Base-by-base conservation (phyloP, 2,113 vertebrate genomes). In the Tretioscincus oriximinensis region DNA sequence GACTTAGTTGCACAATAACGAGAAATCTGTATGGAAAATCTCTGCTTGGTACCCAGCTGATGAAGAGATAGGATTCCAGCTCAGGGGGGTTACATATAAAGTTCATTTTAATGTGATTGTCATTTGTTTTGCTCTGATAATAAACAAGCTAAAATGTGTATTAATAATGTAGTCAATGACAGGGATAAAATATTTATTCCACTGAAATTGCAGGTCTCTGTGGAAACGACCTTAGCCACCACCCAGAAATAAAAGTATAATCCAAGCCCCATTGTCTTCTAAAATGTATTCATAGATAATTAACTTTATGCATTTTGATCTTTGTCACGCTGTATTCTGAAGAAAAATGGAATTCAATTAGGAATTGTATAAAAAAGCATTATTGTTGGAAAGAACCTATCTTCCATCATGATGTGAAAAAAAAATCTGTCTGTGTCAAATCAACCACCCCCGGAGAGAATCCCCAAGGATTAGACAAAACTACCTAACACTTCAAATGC, bases 201-300 rank as follows among this genome's bases (percentile, higher is more conserved):
- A 64, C 24, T 45, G 12, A 76, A 76, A 45, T 24, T 45, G 24
- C 45, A n/a, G 60, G 14, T n/a, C 74, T 76, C 35, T 47, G 20
- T 28, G 22, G 69, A 20, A 58, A 18, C 11, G 14, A 58, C 16
- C 16, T 18, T 18, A 58, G 54, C 11, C 54, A 12, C 4, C 14
- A 14, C 54, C 16, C 12, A 18, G 11, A n/a, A 66, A 66, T 16
- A 66, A 66, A 66, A 11, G 21, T 60, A 35, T 45, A 41, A 81
- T 61, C 35, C 31, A 69, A 28, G 49, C 76, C 61, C 49, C 61
- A 69, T 69, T 76, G 60, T 28, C 73, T 81, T 47, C 31, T 47
- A 63, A 70, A 69, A 81, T 69, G 80, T 81, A 76, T 69, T 80
- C 64, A 69, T 47, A 24, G 73, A 76, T 76, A 81, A 81, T 76